A percentile compares a stretch with the other conserved stretches of the same genome.
These are phyloP conservation scores for Camponotus fellah DNA, from an alignment of 2,888 invertebrate genomes.

Conservation along the genomic window DNA sequence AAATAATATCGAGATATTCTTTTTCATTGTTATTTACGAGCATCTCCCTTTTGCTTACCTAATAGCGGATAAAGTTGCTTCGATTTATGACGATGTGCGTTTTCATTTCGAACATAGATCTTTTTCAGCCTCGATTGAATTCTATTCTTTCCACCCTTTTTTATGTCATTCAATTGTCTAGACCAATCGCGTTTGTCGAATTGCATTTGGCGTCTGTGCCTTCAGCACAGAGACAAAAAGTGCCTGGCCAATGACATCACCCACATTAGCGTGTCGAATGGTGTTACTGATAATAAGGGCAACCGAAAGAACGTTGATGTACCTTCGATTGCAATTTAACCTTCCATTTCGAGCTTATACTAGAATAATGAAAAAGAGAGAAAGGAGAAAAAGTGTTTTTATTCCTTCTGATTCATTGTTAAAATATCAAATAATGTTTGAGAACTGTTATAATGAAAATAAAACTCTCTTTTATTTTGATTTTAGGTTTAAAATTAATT, in stretches of 20 bases:
- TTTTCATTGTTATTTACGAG: constrained; percentile 36
- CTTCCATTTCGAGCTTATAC: background rate
- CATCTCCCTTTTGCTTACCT: background rate
- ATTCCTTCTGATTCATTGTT: background rate
- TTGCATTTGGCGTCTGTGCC: background rate
- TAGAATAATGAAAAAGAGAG: background rate
- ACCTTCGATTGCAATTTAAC: background rate
- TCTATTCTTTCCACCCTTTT: background rate
- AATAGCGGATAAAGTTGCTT: constrained; percentile 19
- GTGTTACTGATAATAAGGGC: constrained; percentile 1
- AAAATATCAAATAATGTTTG: background rate
- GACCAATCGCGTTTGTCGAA: constrained; percentile 25
- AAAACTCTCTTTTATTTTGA: background rate
- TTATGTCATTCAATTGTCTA: constrained; percentile 23
- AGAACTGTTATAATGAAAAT: background rate
- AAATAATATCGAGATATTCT: constrained; percentile 1
- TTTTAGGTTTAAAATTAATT: background rate
- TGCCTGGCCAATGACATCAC: background rate
- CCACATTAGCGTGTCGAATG: constrained; percentile 4
- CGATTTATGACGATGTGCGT: constrained; percentile 31
- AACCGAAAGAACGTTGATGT: constrained; percentile 7
- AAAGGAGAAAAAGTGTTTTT: background rate
- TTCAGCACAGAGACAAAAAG: constrained; percentile 5
- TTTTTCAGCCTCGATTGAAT: constrained; percentile 32
- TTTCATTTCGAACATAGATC: background rate